Evolutionary conservation across 2,113 vertebrate species (phyloP).

Genomic region (Turdus rufiventris): DNA sequence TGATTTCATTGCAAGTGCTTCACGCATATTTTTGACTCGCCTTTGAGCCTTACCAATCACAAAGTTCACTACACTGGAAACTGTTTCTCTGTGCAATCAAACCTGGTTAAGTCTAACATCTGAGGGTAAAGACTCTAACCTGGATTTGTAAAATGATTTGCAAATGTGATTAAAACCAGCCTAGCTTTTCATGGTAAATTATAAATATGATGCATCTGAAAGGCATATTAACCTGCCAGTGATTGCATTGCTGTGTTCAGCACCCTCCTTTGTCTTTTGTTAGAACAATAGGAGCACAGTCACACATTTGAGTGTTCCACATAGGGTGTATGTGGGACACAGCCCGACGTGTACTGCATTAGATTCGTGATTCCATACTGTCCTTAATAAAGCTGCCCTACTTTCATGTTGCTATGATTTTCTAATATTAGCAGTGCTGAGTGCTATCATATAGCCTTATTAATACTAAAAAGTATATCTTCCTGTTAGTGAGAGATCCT

Average conservation of each 20-base stretch:
- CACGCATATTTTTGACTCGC: background rate
- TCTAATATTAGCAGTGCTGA: constrained; percentile 30
- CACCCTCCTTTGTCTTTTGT: background rate
- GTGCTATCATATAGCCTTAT: background rate
- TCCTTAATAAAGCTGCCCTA: constrained; percentile 47
- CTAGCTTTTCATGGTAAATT: background rate
- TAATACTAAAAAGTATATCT: background rate
- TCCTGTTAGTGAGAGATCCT: background rate
- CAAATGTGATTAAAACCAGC: background rate
- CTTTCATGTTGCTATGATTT: constrained; percentile 14
- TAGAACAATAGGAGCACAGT: background rate
- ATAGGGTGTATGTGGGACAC: background rate
- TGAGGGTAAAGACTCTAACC: background rate
- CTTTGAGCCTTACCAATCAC: background rate
- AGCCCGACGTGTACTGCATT: background rate
- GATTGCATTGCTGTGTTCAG: background rate
- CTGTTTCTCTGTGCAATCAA: background rate
- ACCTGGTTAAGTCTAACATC: background rate
- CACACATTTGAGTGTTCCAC: background rate
- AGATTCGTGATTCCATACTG: background rate
- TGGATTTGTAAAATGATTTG: background rate
- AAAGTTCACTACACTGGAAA: background rate
- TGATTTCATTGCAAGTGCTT: background rate
- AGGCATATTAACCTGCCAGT: background rate
- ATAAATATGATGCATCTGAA: background rate